Conservation (phyloP, 1,140 invertebrate genomes). For the Orius laevigatus region DNA sequence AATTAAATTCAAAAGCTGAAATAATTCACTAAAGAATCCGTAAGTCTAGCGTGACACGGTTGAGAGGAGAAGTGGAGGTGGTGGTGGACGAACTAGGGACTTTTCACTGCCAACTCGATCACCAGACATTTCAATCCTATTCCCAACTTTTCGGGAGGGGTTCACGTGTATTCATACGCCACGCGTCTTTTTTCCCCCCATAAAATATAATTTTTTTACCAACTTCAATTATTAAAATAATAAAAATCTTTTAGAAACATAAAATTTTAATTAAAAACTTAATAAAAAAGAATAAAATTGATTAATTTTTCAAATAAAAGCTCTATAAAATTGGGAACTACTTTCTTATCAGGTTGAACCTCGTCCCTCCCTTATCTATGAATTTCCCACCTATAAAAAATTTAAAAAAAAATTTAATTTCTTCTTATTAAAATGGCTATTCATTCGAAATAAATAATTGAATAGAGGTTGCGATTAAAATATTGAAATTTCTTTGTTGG, state of each 20-base stretch:
- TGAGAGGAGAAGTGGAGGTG: conserved; percentile 14
- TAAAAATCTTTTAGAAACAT: background rate
- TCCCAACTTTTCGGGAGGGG: background rate
- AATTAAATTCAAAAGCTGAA: conserved; percentile 2
- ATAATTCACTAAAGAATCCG: conserved; percentile 15
- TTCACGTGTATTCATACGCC: background rate
- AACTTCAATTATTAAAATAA: background rate
- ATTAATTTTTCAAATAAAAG: too few relatives aligned
- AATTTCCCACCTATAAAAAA: background rate
- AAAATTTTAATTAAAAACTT: background rate
- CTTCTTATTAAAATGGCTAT: background rate
- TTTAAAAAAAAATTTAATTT: background rate
- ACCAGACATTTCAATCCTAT: conserved; percentile 7
- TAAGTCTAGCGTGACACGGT: conserved; percentile 13
- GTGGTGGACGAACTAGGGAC: too few relatives aligned
- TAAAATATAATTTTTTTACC: background rate
- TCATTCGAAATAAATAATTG: background rate
- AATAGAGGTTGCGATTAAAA: background rate
- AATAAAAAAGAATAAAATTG: too few relatives aligned
- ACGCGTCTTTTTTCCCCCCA: background rate
- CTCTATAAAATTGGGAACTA: too few relatives aligned
- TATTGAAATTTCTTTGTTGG: conserved; percentile 4
- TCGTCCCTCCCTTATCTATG: background rate
- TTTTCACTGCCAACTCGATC: conserved; percentile 18
- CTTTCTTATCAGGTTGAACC: too few relatives aligned